Evolutionary conservation across 2,888 invertebrate species (phyloP), one percentile per base, ranked within the genome.

Genomic region (Volucella zonaria): DNA sequence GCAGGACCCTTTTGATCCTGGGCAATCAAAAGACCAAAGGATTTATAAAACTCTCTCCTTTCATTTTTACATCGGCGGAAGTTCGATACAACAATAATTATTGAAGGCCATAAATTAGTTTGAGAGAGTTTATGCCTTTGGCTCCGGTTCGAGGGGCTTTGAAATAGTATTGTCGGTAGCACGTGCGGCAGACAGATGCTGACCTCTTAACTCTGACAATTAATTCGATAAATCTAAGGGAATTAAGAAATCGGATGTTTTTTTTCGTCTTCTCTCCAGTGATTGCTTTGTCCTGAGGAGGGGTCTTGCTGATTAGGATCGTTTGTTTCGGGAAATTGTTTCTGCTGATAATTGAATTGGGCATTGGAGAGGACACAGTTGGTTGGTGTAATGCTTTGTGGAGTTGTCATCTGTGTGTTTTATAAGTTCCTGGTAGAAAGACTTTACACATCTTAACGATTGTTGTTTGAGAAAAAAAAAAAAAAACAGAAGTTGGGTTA

Each of bases 161-260:
- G 15, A 31, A 14, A 31, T 56, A 9, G 45, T 4, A 23, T 49
- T 18, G 2, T 6, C 18, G n/a, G 18, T 23, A 23, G 23, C 61
- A 61, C 61, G 58, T 47, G 58, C 11, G 15, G 9, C 14, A 23
- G 43, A 31, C 66, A 75, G 40, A 66, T 66, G 66, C 49, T 58
- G 75, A 66, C 75, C 49, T 75, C 66, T 49, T 51, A 49, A 58
- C 56, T 47, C 49, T 15, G 42, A 15, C 14, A 67, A 67, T 76
- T 76, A 76, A 76, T 67, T 76, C 51, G 51, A 67, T 58, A 59
- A 67, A 76, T 76, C 75, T 59, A n/a, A 11, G 10, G 9, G 51
- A 59, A 76, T 64, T 42, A 31, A 64, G 58, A 58, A 49, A 75
- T 49, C 51, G 8, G 51, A 76, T 76, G n/a, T 67, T 59, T 12